Evolutionary conservation across 2,113 vertebrate species (phyloP).

Genomic region (Xiphorhynchus elegans): DNA sequence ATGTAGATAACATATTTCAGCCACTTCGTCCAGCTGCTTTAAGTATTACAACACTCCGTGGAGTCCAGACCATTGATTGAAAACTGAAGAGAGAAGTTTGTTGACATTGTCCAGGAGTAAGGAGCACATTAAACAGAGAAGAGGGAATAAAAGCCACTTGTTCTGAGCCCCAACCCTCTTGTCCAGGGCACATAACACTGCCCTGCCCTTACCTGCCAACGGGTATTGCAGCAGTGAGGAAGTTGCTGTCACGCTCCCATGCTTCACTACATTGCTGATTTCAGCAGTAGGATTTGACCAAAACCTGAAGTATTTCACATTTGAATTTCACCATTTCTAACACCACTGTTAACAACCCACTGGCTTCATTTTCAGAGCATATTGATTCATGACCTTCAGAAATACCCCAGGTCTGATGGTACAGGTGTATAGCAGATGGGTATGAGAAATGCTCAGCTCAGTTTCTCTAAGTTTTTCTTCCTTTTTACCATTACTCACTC

Average conservation of each 20-base stretch:
- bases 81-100: not conserved
- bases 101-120: not conserved
- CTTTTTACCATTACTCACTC: not conserved
- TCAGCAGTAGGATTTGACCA: not conserved
- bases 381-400: not conserved
- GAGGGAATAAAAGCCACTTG: not conserved
- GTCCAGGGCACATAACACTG: not conserved
- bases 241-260: not conserved
- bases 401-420: not conserved
- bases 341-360: not conserved
- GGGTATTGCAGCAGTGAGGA: not conserved
- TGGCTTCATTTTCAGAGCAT: not conserved
- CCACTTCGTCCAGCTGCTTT: not conserved
- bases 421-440: accelerated
- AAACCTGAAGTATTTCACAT: not conserved
- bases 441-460: not conserved
- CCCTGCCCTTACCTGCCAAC: not conserved
- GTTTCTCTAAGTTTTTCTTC: not conserved
- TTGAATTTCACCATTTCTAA: not conserved
- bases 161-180: not conserved
- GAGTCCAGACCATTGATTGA: not conserved
- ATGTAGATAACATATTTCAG: not conserved
- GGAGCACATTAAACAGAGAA: not conserved
- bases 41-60: not conserved
- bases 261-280: not conserved